Conservation (phyloP, 2,888 invertebrate species). For the Scaptomyza flava region DNA sequence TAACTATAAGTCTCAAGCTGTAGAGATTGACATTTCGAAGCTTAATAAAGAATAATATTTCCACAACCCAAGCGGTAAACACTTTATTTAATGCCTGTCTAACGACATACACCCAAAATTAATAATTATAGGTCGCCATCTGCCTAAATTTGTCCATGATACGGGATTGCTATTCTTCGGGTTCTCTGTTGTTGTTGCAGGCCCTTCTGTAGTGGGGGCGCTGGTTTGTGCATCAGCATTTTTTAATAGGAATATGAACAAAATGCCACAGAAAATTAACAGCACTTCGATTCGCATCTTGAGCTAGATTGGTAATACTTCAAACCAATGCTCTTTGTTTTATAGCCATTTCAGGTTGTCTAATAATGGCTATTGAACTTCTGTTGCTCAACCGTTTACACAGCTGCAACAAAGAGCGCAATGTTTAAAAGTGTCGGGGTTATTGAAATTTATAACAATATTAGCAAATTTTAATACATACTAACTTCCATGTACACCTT, state of each 20-base stretch:
- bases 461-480: too few species aligned
- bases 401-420: too few species aligned
- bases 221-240: neutral
- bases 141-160: neutral
- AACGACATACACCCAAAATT: neutral
- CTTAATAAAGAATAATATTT: neutral
- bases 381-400: neutral
- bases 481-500: too few species aligned
- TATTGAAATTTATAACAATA: neutral
- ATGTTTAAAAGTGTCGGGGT: neutral
- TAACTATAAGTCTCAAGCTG: too few species aligned
- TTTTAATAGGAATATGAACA: neutral
- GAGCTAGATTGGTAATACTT: neutral
- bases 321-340: neutral
- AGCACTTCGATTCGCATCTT: slow-evolving; percentile 1
- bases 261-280: neutral
- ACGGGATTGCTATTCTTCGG: neutral
- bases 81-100: neutral
- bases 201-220: too few species aligned
- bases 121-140: neutral
- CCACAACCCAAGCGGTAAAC: neutral
- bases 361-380: neutral
- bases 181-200: neutral
- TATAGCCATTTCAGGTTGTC: neutral
- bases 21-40: too few species aligned